Evolutionary conservation across 35 echinoderm and acorn worm species (phyloP).

Genomic region (Apostichopus parvimensis): DNA sequence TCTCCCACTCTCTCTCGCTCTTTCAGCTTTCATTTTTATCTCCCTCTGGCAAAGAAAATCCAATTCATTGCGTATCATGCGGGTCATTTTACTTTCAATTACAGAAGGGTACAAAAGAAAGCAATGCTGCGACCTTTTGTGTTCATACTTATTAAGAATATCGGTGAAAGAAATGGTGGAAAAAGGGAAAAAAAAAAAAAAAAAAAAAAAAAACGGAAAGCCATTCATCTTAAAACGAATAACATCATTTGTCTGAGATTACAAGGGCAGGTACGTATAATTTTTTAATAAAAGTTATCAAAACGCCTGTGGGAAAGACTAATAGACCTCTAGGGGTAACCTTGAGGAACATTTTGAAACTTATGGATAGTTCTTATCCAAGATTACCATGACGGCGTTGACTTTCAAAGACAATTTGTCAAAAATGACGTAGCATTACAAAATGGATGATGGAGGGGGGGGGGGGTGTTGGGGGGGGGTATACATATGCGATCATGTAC

Average conservation of each 20-base stretch:
- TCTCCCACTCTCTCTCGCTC: background rate
- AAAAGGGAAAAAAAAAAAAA: background rate
- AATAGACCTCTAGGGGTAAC: background rate
- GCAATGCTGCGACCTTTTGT: background rate
- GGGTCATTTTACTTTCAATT: slow-evolving; percentile 54
- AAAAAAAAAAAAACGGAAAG: background rate
- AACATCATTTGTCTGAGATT: slow-evolving; percentile 6
- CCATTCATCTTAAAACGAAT: background rate
- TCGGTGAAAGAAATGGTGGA: background rate
- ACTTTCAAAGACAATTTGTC: too few relatives aligned
- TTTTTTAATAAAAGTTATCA: slow-evolving; percentile 19
- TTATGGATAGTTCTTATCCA: too few relatives aligned
- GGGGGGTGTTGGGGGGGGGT: too few relatives aligned
- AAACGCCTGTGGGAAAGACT: slow-evolving; percentile 43
- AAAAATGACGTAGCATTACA: too few relatives aligned
- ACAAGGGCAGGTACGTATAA: slow-evolving; percentile 10
- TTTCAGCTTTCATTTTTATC: background rate
- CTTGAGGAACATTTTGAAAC: too few relatives aligned
- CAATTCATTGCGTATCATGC: slow-evolving; percentile 48
- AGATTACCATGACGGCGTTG: too few relatives aligned
- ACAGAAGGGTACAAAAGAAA: background rate
- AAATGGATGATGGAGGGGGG: too few relatives aligned
- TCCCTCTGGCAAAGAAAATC: slow-evolving; percentile 35
- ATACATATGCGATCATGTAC: too few relatives aligned
- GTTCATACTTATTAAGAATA: background rate